Evolutionary conservation across 2,888 invertebrate species (phyloP).

Genomic region (Cheilosia scutellata): DNA sequence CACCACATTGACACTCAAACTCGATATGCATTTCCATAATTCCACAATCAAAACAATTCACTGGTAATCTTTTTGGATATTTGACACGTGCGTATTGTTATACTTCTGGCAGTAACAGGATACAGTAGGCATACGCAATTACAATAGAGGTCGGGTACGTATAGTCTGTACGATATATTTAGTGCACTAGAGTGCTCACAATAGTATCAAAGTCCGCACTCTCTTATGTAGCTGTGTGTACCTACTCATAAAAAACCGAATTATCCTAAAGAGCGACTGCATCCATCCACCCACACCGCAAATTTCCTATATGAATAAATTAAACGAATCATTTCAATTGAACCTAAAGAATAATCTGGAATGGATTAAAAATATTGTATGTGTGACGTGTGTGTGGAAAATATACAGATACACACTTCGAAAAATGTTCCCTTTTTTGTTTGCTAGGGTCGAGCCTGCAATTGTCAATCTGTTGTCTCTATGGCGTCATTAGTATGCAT

Average conservation of each 20-base stretch:
- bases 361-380: constrained; percentile 51
- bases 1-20: constrained; percentile 40
- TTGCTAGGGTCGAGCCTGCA: constrained; percentile 8
- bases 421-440: constrained; percentile 35
- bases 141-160: constrained; percentile 43
- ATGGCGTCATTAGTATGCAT: constrained; percentile 65
- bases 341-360: constrained; percentile 24
- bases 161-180: background rate
- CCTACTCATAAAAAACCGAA: constrained; percentile 45
- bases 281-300: constrained; percentile 23
- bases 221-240: constrained; percentile 36
- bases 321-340: constrained; percentile 40
- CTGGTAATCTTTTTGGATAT: constrained; percentile 68
- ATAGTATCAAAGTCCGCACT: constrained; percentile 14
- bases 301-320: constrained; percentile 59
- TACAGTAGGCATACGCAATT: constrained; percentile 52
- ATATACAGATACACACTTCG: constrained; percentile 47
- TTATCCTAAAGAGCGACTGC: constrained; percentile 33
- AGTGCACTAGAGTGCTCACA: constrained; percentile 44
- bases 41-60: constrained; percentile 74
- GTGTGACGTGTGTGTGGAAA: constrained; percentile 3
- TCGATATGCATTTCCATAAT: constrained; percentile 64
- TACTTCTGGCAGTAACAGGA: constrained; percentile 11
- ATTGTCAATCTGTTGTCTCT: constrained; percentile 55
- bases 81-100: constrained; percentile 69